Base-by-base conservation (phyloP, 1,140 invertebrate species). In the Drosophila malerkotliana region DNA sequence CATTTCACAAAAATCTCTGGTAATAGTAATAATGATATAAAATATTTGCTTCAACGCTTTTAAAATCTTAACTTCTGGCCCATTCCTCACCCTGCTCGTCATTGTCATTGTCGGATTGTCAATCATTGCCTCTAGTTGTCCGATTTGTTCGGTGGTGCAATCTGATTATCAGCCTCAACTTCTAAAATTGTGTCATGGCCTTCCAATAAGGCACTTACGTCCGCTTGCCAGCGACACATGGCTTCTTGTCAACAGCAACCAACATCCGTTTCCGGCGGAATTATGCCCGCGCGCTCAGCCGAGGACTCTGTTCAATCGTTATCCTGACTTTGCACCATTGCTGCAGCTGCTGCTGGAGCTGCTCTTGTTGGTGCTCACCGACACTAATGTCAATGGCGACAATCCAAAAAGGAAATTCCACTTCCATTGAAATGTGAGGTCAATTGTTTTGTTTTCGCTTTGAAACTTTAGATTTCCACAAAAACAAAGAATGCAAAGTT, bases 261-360 rank as follows among this genome's bases (percentile, higher is more conserved):
- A 82, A 82, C 82, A 76, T 87, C 82, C 82, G 82, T 66, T 75
- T 75, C 72, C 72, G 72, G 73, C 83, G 83, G 83, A 87, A 87
- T 66, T 82, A 78, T 88, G 82, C 74, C 58, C 79, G 48, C 64
- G 41, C 71, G 61, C 64, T 62, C 52, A 47, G 41, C 24, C 37
- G 56, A 32, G 44, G 28, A 56, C 37, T 52, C 47, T 37, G 48
- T 74, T 34, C 63, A 57, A 56, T 60, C 73, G 73, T 66, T 73
- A 69, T 69, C 63, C 60, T 54, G 49, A 30, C 54, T 47, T 56
- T 26, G 32, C 18, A 44, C 51, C 44, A 54, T 45, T 45, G 34
- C 47, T 59, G 37, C 48, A 12, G 34, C 34, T 28, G 34, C 34
- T n/a, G 2, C 34, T 37, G 9, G 7, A 45, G 37, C 37, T 51